Evolutionary conservation across 2,113 vertebrate species (phyloP), one percentile per base, ranked within the genome.

Genomic region (Tauraco erythrolophus): DNA sequence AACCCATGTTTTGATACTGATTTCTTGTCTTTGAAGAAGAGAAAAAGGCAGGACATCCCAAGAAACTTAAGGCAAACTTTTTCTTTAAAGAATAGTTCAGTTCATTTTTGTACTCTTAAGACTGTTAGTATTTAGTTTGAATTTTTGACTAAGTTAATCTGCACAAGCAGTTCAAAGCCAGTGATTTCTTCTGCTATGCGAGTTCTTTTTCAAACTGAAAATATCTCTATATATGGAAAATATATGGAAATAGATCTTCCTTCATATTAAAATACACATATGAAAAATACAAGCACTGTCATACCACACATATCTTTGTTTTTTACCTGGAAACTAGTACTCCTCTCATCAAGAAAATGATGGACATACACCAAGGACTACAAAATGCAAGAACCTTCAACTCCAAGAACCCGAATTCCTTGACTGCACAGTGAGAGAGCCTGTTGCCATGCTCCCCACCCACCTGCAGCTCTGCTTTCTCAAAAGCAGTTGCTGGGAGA

Each of bases 91-190:
- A 72, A 31, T 11, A 81, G 7, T 14, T 78, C 19, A 2, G 11
- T 57, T 83, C 16, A 61, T 50, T 71, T 37, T 79, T 72, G 18
- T 56, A 68, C 25, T 68, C 43, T 77, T 39, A 74, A 69, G 72
- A 65, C 54, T 65, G 25, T 12, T 45, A 66, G 50, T 19, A 71
- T 62, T 57, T 31, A 48, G 14, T 43, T 19, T 1, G 1, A 62
- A 27, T 70, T 88, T 93, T 22, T 78, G 14, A 77, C 37, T 53
- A 11, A 17, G 16, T 58, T 78, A 27, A 88, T 24, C 51, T 92
- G 54, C n/a, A 74, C 19, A 61, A 33, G 56, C 54, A 94, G 41
- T 61, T 92, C 84, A 81, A 93, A 84, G 45, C 18, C 62, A 92
- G 46, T 33, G 43, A 56, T 39, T 66, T 74, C 41, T 80, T 74